Percentiles rank a stretch among this genome's conserved stretches.
These are phyloP conservation scores for Steatornis caripensis DNA, from an alignment of 2,113 vertebrate species.

Conservation along the genomic window DNA sequence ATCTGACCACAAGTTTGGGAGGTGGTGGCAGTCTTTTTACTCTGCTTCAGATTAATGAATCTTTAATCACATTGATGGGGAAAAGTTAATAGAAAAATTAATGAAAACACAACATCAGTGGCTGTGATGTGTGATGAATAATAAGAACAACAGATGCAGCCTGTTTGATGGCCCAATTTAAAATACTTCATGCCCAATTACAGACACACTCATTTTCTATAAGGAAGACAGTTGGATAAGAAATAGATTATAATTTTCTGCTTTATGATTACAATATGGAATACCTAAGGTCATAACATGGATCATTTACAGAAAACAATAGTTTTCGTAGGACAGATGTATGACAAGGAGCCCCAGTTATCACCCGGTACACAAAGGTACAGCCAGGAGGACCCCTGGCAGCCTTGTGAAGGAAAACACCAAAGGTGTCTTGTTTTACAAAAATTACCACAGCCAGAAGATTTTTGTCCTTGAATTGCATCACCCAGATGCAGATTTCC, in stretches of 20 bases:
- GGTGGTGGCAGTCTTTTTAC: background rate
- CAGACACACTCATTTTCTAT: slow-evolving; percentile 25
- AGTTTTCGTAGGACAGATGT: background rate
- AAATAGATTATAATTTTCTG: slow-evolving; percentile 16
- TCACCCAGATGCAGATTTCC: background rate
- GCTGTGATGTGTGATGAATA: background rate
- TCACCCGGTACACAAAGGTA: background rate
- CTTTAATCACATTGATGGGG: slow-evolving; percentile 52
- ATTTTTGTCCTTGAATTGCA: background rate
- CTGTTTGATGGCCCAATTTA: slow-evolving; percentile 34
- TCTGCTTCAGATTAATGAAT: slow-evolving; percentile 51
- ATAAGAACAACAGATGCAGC: slow-evolving; percentile 31
- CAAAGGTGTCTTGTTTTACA: background rate
- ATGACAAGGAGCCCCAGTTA: background rate
- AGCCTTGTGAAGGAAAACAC: background rate
- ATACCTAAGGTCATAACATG: background rate
- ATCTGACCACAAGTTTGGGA: background rate
- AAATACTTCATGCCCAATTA: slow-evolving; percentile 60
- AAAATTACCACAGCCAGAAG: background rate
- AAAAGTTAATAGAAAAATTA: slow-evolving; percentile 69
- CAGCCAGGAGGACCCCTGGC: background rate
- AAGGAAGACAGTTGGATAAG: background rate
- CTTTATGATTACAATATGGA: background rate
- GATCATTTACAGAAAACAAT: background rate
- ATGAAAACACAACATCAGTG: slow-evolving; percentile 37